A percentile compares a stretch with the other conserved stretches of the same genome.
These are phyloP conservation scores for Ianthella basta DNA, from an alignment of 37 sponge, comb jelly and placozoan genomes.

Conservation along the genomic window DNA sequence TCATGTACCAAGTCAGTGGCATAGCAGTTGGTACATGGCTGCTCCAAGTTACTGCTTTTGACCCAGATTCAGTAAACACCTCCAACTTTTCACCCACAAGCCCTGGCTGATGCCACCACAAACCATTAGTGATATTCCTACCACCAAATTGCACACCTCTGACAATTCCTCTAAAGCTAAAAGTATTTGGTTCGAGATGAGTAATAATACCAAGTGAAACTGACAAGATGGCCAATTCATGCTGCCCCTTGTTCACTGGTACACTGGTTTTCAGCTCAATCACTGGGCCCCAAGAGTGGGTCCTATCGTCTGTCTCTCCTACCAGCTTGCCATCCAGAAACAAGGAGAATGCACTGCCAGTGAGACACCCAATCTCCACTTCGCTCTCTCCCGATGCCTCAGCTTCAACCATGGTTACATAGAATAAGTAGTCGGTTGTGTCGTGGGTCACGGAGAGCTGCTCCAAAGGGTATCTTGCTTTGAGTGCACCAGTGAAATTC, in stretches of 20 bases:
- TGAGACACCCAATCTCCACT: neutral
- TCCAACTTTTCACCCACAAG: conserved; percentile 41
- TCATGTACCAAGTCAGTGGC: conserved; percentile 46
- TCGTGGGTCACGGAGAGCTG: conserved; percentile 46
- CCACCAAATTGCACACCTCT: conserved; percentile 1
- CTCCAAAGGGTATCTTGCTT: conserved; percentile 26
- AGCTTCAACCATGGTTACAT: conserved; percentile 12
- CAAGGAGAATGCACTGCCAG: conserved; percentile 20
- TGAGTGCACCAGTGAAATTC: neutral
- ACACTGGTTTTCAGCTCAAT: too few species aligned
- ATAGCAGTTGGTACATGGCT: conserved; percentile 15
- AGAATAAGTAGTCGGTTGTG: conserved; percentile 47
- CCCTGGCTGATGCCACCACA: conserved; percentile 29
- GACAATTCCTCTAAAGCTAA: conserved; percentile 38
- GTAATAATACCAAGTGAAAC: conserved; percentile 38
- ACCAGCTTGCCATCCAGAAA: conserved; percentile 33
- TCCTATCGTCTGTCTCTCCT: neutral
- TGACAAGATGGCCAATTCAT: conserved; percentile 27
- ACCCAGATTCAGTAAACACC: conserved; percentile 22
- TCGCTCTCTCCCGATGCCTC: neutral
- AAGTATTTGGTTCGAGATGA: neutral
- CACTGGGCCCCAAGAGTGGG: neutral
- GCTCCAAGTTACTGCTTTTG: conserved; percentile 25
- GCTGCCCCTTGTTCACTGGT: too few species aligned
- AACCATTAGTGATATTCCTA: conserved; percentile 6